phyloP scores from a whole-genome alignment of 2,113 vertebrate species.

The Corythaixoides concolor region DNA sequence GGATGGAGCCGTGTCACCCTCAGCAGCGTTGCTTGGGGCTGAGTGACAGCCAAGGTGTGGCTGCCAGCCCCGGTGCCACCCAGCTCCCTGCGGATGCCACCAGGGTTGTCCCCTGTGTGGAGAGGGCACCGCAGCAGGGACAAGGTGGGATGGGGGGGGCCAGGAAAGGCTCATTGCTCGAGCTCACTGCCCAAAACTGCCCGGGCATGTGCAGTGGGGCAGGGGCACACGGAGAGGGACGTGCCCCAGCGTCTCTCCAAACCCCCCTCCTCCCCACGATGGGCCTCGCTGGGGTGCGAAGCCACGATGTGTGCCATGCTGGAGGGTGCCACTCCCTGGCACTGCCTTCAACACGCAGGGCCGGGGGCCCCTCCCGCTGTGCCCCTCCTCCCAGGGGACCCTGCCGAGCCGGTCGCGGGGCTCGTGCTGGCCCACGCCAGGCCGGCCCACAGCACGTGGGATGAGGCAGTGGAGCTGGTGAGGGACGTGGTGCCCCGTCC shows the following conservation, averaged over 20 bases:
- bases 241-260: fast-evolving
- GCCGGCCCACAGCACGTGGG: fast-evolving
- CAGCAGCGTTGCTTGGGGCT: neutral
- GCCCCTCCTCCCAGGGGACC: neutral
- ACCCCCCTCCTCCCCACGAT: fast-evolving
- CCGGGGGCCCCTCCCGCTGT: fast-evolving
- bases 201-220: fast-evolving
- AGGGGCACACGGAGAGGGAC: neutral
- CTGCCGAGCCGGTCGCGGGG: fast-evolving
- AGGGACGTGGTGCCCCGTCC: neutral
- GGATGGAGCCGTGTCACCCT: too few relatives aligned
- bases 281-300: fast-evolving
- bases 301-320: fast-evolving
- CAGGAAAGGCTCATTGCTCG: neutral
- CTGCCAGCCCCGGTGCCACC: neutral
- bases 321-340: fast-evolving
- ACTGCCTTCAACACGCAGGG: fast-evolving
- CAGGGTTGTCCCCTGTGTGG: fast-evolving
- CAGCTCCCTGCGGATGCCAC: neutral
- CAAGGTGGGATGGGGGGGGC: neutral
- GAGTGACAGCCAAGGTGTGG: neutral
- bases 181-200: neutral
- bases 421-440: neutral
- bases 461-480: fast-evolving
- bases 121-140: fast-evolving